Base-by-base conservation (phyloP, 1,140 invertebrate species). In the Lithobius niger region DNA sequence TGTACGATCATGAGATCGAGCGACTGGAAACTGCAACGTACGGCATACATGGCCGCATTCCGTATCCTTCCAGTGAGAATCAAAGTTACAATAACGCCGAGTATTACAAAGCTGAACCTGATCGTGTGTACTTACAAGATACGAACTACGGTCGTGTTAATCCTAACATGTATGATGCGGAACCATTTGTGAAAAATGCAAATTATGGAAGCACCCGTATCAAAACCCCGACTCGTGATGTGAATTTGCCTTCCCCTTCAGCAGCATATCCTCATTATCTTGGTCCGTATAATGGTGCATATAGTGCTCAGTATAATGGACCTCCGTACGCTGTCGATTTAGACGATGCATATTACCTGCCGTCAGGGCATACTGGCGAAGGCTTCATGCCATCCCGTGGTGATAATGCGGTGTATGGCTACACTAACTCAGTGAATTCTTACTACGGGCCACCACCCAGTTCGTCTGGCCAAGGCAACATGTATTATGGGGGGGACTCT, bases 401-500 rank as follows among this genome's bases (percentile, higher is more conserved):
- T n/a, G n/a, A n/a, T n/a, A n/a, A n/a, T n/a, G n/a, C n/a, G n/a
- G n/a, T n/a, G n/a, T n/a, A n/a, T n/a, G n/a, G n/a, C n/a, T n/a
- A n/a, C n/a, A n/a, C n/a, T n/a, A 45, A 45, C 22, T 45, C 43
- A 18, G 22, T 18, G 6, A 6, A 16, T 45, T 19, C 19, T 6
- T 45, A 45, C 22, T 45, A 45, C 43, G 16, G 16, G 22, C 43
- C 43, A 10, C 43, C 43, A 16, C 43, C 43, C 16, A 4, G 6
- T 18, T 6, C 43, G 36, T 40, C 24, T 24, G 27, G 40, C 27
- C 55, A n/a, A 53, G 31, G 2, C n/a, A 43, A n/a, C 24, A 13
- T n/a, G n/a, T 28, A 36, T 21, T 21, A 59, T 24, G 44, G 18
- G 16, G 28, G 24, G 19, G 56, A 26, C 27, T 54, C 54, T n/a